Evolutionary conservation across 1,140 invertebrate genomes (phyloP).

Genomic region (Pseudomyrmex flavicornis): DNA sequence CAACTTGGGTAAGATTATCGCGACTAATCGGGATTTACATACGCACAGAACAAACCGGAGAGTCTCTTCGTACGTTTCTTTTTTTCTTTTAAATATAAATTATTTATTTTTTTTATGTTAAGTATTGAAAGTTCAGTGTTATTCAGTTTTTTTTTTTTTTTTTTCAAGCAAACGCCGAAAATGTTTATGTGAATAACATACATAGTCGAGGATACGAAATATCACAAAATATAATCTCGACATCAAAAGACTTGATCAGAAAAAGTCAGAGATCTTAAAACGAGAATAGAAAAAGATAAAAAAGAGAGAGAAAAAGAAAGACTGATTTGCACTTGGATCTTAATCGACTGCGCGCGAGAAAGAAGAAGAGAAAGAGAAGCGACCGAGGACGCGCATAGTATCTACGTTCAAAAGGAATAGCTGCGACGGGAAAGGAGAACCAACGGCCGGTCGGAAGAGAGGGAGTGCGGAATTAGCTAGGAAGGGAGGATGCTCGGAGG

Average conservation of each 20-base stretch:
- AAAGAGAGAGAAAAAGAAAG: neutral
- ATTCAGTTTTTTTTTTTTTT: too few relatives aligned
- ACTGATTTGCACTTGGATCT: neutral
- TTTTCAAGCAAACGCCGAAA: too few relatives aligned
- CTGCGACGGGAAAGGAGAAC: slow-evolving; percentile 46
- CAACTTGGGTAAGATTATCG: neutral
- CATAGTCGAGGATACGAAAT: neutral
- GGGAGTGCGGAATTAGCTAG: slow-evolving; percentile 2
- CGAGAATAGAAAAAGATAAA: neutral
- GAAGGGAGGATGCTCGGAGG: slow-evolving; percentile 2
- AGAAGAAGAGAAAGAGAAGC: neutral
- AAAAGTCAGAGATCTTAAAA: neutral
- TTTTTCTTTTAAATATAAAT: neutral
- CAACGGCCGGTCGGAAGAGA: neutral
- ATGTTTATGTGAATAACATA: too few relatives aligned
- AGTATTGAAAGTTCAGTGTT: neutral
- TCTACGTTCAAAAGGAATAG: slow-evolving; percentile 27
- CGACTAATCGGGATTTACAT: slow-evolving; percentile 32
- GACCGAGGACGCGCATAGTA: neutral
- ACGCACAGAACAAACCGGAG: slow-evolving; percentile 12
- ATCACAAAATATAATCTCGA: neutral
- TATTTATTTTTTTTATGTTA: slow-evolving; percentile 17
- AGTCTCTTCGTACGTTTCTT: neutral
- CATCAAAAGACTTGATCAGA: neutral
- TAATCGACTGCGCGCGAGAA: slow-evolving; percentile 25